These are phyloP conservation scores for Myioborus miniatus DNA, from an alignment of 2,797 vertebrate genomes.

Conservation along the genomic window DNA sequence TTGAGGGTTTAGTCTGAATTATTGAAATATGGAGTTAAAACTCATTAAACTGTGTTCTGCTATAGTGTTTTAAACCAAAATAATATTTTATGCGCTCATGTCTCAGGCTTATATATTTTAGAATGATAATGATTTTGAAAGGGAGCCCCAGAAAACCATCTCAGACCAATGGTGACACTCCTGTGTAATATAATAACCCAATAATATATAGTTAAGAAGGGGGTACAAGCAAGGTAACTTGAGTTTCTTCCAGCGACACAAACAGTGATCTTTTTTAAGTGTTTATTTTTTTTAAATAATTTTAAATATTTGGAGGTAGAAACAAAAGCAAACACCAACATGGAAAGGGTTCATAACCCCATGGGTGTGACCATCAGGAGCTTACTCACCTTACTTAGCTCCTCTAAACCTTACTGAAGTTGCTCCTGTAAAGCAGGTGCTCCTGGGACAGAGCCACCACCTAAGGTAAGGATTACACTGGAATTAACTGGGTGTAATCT, in stretches of 20 bases:
- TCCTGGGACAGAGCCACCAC: constrained; percentile 38
- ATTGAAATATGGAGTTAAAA: neutral
- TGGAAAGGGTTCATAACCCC: neutral
- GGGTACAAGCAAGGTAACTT: neutral
- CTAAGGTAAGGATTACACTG: constrained; percentile 43
- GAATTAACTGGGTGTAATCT: constrained; percentile 30
- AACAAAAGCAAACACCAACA: neutral
- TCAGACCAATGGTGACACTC: neutral
- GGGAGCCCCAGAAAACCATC: neutral
- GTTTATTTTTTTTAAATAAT: neutral
- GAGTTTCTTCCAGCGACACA: neutral
- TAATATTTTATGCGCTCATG: neutral
- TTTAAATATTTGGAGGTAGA: neutral
- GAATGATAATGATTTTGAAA: neutral
- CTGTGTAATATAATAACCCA: neutral
- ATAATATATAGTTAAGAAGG: neutral
- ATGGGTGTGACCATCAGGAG: neutral
- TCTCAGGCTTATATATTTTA: neutral
- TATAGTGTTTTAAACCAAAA: neutral
- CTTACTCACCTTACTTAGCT: constrained; percentile 16
- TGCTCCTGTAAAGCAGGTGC: constrained; percentile 16
- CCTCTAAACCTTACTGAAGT: constrained; percentile 19
- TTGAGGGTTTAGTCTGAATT: neutral
- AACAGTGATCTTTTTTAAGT: neutral
- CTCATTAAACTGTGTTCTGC: neutral